These are phyloP conservation scores for Tragelaphus imberbis DNA, from an alignment of 2,113 vertebrate species.

Conservation along the genomic window DNA sequence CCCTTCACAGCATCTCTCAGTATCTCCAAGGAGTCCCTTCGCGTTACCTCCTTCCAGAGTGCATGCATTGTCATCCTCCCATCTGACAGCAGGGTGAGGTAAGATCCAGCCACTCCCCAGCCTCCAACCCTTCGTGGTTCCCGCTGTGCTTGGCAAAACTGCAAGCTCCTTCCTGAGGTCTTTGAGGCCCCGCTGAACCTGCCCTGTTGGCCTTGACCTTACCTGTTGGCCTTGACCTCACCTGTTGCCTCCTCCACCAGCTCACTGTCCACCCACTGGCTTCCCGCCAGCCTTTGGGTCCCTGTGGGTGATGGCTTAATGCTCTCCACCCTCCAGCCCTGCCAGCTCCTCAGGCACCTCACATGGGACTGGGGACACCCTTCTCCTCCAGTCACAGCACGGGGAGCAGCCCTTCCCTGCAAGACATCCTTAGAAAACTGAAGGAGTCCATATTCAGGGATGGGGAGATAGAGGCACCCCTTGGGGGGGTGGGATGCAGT, in stretches of 20 bases:
- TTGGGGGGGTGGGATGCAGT: neutral
- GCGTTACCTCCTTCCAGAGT: neutral
- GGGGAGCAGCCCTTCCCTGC: neutral
- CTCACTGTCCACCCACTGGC: neutral
- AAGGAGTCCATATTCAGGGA: neutral
- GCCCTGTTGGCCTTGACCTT: neutral
- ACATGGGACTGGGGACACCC: neutral
- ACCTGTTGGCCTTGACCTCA: neutral
- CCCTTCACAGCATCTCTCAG: neutral
- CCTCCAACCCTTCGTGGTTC: neutral
- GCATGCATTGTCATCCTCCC: neutral
- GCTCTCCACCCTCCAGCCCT: neutral
- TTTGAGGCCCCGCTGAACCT: neutral
- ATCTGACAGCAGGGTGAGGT: neutral
- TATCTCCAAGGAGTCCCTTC: neutral
- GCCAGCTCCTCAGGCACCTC: neutral
- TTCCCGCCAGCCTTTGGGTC: neutral
- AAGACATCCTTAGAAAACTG: neutral
- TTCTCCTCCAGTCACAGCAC: neutral
- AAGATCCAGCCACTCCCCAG: neutral
- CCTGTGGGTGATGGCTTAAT: neutral
- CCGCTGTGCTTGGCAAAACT: neutral
- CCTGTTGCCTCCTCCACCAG: neutral
- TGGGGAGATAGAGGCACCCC: neutral
- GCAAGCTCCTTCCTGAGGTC: neutral